Evolutionary conservation across 2,113 vertebrate genomes (phyloP).

Genomic region (Phrynosoma platyrhinos): DNA sequence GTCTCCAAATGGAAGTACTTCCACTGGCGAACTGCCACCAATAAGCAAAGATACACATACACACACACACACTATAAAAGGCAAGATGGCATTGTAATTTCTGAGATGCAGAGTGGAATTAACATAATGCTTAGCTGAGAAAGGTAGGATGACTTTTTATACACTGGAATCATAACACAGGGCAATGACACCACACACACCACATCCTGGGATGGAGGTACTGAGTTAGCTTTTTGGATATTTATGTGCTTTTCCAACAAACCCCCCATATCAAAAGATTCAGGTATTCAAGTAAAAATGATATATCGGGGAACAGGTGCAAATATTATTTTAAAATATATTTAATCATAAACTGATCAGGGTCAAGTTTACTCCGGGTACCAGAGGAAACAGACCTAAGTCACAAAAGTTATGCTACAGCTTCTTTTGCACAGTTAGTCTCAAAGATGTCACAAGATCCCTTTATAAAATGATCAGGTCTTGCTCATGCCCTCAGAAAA

Average conservation of each 20-base stretch:
- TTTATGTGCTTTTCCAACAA: neutral
- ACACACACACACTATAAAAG: conserved; percentile 20
- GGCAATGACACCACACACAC: neutral
- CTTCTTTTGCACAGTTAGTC: no score
- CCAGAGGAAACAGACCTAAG: no score
- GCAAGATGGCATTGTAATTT: conserved; percentile 19
- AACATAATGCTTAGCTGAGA: neutral
- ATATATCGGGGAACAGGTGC: neutral
- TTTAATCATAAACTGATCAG: neutral
- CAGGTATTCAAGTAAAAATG: neutral
- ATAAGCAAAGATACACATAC: conserved; percentile 22
- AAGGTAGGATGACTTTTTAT: neutral
- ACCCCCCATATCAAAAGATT: neutral
- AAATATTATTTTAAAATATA: neutral
- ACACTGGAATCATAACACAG: neutral
- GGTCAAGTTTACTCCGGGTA: no score
- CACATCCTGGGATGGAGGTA: neutral
- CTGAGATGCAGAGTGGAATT: conserved; percentile 1
- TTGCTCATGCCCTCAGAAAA: neutral
- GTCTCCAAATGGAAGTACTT: conserved; percentile 42
- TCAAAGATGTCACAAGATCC: no score
- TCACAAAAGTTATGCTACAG: no score
- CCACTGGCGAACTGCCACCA: conserved; percentile 38
- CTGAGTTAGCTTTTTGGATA: neutral
- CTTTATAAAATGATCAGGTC: no score